Evolutionary conservation across 1,140 invertebrate species (phyloP).

Genomic region (Leptinotarsa undecemlineata): DNA sequence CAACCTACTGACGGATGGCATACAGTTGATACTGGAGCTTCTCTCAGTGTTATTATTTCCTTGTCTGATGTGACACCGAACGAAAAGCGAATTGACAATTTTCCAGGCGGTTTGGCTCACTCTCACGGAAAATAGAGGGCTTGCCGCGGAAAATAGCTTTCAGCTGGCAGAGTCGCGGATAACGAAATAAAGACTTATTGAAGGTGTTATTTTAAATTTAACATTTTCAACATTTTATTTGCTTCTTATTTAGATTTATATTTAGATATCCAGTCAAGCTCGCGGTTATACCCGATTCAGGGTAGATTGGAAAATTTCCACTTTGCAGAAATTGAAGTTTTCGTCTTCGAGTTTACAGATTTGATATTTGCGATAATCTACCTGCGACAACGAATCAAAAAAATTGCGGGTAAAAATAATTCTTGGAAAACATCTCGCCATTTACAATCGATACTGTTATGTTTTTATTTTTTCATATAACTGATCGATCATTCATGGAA

Average conservation of each 20-base stretch:
- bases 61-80: slow-evolving; percentile 47
- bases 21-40: background rate
- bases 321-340: background rate
- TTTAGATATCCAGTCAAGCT: slow-evolving; percentile 29
- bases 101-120: slow-evolving; percentile 65
- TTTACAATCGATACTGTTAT: too few species aligned
- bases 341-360: too few species aligned
- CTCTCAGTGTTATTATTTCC: slow-evolving; percentile 50
- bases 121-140: slow-evolving; percentile 47
- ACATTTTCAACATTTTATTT: slow-evolving; percentile 41
- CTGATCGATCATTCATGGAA: too few species aligned
- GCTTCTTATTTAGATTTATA: slow-evolving; percentile 34
- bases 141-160: slow-evolving; percentile 48
- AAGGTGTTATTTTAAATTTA: slow-evolving; percentile 49
- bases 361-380: too few species aligned
- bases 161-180: slow-evolving; percentile 40
- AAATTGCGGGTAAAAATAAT: too few species aligned
- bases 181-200: slow-evolving; percentile 50
- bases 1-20: background rate
- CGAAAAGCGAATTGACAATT: slow-evolving; percentile 65
- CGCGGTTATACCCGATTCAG: slow-evolving; percentile 5
- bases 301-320: slow-evolving; percentile 14
- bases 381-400: too few species aligned
- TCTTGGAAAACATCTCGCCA: too few species aligned
- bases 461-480: too few species aligned